A percentile compares a stretch with the other conserved stretches of the same genome.
These are phyloP conservation scores for Hypolimnas misippus DNA, from an alignment of 2,888 invertebrate genomes.

Conservation along the genomic window DNA sequence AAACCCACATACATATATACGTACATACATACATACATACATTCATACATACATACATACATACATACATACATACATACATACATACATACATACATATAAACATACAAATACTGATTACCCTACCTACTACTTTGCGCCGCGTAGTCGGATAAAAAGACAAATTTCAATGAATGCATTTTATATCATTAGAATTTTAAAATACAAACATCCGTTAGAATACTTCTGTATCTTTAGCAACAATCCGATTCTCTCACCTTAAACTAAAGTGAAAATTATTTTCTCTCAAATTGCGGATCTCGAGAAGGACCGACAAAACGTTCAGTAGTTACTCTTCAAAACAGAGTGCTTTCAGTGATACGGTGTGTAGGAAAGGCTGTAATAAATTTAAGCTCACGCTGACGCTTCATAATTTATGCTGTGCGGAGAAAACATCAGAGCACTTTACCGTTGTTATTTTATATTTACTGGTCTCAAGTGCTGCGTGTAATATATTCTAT, in stretches of 20 bases:
- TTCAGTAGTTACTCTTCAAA: neutral
- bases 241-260: neutral
- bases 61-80: too few species aligned
- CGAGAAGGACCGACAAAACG: neutral
- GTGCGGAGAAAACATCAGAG: constrained; percentile 3
- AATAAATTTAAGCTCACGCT: constrained; percentile 6
- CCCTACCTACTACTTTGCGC: too few species aligned
- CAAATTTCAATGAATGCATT: too few species aligned
- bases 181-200: too few species aligned
- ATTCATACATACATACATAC: too few species aligned
- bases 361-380: neutral
- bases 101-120: too few species aligned
- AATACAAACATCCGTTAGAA: too few species aligned
- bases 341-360: neutral
- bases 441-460: constrained; percentile 7
- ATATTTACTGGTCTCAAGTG: neutral
- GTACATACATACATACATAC: too few species aligned
- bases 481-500: neutral
- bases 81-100: too few species aligned
- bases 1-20: too few species aligned
- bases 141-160: too few species aligned
- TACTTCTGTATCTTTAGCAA: too few species aligned
- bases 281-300: neutral
- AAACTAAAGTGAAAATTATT: neutral
- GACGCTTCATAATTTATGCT: constrained; percentile 6